These are phyloP conservation scores for Phalera bucephala DNA, from an alignment of 2,888 invertebrate species.

Conservation along the genomic window DNA sequence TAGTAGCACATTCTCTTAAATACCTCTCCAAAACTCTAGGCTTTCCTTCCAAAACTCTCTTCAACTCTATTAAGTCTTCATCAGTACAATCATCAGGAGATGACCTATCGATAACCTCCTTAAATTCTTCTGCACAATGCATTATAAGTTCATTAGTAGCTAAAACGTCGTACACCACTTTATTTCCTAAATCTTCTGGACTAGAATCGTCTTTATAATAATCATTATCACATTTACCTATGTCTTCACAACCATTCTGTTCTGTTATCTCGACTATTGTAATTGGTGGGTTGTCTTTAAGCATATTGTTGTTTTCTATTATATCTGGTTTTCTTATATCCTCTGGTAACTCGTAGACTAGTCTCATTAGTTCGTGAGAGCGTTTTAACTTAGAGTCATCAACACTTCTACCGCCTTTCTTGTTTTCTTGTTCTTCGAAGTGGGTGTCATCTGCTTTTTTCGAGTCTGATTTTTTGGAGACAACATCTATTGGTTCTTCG, in stretches of 20 bases:
- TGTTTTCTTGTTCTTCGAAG: conserved; percentile 57
- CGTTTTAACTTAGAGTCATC: conserved; percentile 49
- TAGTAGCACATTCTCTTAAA: conserved; percentile 89
- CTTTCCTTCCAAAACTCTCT: conserved; percentile 74
- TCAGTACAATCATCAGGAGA: conserved; percentile 69
- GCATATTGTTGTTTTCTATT: conserved; percentile 69
- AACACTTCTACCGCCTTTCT: conserved; percentile 47
- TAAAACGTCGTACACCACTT: conserved; percentile 65
- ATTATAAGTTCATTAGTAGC: conserved; percentile 61
- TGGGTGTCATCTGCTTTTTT: conserved; percentile 59
- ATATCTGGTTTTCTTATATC: conserved; percentile 55
- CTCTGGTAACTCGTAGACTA: conserved; percentile 76
- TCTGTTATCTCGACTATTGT: conserved; percentile 74
- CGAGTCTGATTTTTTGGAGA: conserved; percentile 55
- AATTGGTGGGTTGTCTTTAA: conserved; percentile 75
- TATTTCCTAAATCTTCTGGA: conserved; percentile 68
- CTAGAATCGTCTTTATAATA: conserved; percentile 54
- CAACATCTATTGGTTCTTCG: conserved; percentile 71
- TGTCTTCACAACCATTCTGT: conserved; percentile 74
- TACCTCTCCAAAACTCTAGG: conserved; percentile 88
- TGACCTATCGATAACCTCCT: conserved; percentile 66
- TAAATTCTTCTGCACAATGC: conserved; percentile 62
- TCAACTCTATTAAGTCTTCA: conserved; percentile 68
- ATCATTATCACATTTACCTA: conserved; percentile 57
- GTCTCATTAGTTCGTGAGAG: conserved; percentile 70